Conservation (phyloP, 2,797 vertebrate genomes). For the Aldrovandia affinis region DNA sequence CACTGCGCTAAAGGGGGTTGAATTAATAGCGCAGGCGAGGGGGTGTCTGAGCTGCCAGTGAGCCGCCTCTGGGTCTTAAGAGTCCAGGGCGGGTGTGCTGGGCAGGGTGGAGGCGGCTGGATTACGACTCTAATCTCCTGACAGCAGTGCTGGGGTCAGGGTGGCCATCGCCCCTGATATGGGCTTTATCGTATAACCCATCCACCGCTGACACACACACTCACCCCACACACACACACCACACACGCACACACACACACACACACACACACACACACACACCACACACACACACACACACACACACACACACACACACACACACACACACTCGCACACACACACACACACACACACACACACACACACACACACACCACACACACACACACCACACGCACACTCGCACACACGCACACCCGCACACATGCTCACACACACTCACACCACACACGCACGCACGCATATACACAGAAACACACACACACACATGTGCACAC, state of each 20-base stretch:
- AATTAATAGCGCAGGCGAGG: slow-evolving; percentile 34
- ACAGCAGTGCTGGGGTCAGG: slow-evolving; percentile 38
- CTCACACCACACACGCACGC: too few species aligned
- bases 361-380: too few species aligned
- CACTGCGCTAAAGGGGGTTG: slow-evolving; percentile 49
- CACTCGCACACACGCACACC: not conserved
- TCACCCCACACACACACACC: too few species aligned
- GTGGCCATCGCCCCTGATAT: slow-evolving; percentile 47
- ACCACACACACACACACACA: slow-evolving; percentile 10
- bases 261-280: too few species aligned
- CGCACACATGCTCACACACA: too few species aligned
- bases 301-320: not conserved
- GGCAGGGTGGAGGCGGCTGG: slow-evolving; percentile 50
- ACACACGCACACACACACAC: too few species aligned
- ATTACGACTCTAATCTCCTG: slow-evolving; percentile 67
- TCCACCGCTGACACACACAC: slow-evolving; percentile 38
- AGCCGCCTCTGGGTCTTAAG: slow-evolving; percentile 43
- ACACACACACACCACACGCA: slow-evolving; percentile 28
- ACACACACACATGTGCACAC: too few species aligned
- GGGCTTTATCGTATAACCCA: slow-evolving; percentile 43
- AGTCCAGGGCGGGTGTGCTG: slow-evolving; percentile 41
- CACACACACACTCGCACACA: too few species aligned
- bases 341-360: too few species aligned
- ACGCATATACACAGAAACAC: too few species aligned
- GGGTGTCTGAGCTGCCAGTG: slow-evolving; percentile 34